Evolutionary conservation across 2,888 invertebrate genomes (phyloP), one percentile per base, ranked within the genome.

Genomic region (Phyto melanocephala): DNA sequence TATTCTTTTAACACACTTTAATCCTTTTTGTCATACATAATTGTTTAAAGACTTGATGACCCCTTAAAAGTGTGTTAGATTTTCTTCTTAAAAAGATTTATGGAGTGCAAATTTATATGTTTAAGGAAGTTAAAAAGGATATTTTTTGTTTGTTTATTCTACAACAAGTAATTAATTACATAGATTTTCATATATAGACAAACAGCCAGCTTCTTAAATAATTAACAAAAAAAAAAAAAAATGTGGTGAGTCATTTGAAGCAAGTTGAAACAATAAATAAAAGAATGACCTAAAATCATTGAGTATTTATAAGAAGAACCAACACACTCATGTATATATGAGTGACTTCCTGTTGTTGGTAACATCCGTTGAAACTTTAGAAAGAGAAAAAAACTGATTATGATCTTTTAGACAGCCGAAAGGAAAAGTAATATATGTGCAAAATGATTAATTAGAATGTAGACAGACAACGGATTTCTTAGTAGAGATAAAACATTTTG

Each of bases 51-150:
- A 52, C 67, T 33, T 65, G 78, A 56, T n/a, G n/a, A n/a, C n/a
- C 50, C 71, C 54, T n/a, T 11, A n/a, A 42, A 68, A 20, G 10
- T 68, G 1, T n/a, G 11, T 54, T 37, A 4, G 11, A 28, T 70
- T 76, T 65, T 28, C 40, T 62, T 11, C 52, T 10, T 20, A 76
- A 28, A 28, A 28, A 82, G 82, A 82, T 82, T 82, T 82, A 82
- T 79, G n/a, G 22, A 71, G 82, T 82, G 82, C 56, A 76, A 72
- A 82, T 60, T 62, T 82, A 22, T 60, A 37, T 70, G 65, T 45
- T 60, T 22, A 68, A 67, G 74, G 67, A 63, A 68, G 63, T 72
- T 56, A 68, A 63, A 58, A 5, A 24, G 47, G 42, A 71, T 63
- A 20, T 60, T 74, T 28, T 45, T 75, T 50, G 50, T 71, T 10